phyloP scores from a whole-genome alignment of 2,797 vertebrate species.

The Muraenolepis orangiensis region DNA sequence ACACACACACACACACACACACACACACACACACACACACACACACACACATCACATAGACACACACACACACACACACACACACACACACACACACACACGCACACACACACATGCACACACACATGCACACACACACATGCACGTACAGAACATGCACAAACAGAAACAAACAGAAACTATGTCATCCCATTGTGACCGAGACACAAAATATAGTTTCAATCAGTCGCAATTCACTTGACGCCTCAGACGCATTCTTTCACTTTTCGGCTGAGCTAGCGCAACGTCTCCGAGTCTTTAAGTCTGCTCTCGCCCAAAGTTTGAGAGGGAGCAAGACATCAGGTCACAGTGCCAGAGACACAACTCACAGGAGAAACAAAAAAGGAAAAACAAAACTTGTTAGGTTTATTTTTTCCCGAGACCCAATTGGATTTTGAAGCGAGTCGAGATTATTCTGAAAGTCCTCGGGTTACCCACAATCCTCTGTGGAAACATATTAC shows the following conservation, averaged over 20 bases:
- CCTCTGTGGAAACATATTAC: background rate
- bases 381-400: constrained; percentile 20
- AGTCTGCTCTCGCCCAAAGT: constrained; percentile 29
- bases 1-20: background rate
- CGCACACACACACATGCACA: background rate
- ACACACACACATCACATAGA: no score
- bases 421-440: constrained; percentile 15
- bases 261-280: constrained; percentile 45
- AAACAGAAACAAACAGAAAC: background rate
- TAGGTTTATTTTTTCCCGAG: constrained; percentile 21
- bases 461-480: background rate
- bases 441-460: background rate
- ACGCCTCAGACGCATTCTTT: constrained; percentile 33
- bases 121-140: no score
- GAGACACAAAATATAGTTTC: constrained; percentile 24
- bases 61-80: constrained; percentile 20
- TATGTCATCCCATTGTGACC: constrained; percentile 25
- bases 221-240: constrained; percentile 40
- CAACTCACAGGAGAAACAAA: constrained; percentile 26
- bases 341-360: constrained; percentile 47
- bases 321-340: constrained; percentile 28
- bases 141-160: background rate
- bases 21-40: no score
- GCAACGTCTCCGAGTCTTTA: constrained; percentile 39
- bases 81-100: no score